Percentiles rank a stretch among this genome's conserved stretches.
These are phyloP conservation scores for Physocephala rufipes DNA, from an alignment of 2,888 invertebrate species.

Conservation along the genomic window DNA sequence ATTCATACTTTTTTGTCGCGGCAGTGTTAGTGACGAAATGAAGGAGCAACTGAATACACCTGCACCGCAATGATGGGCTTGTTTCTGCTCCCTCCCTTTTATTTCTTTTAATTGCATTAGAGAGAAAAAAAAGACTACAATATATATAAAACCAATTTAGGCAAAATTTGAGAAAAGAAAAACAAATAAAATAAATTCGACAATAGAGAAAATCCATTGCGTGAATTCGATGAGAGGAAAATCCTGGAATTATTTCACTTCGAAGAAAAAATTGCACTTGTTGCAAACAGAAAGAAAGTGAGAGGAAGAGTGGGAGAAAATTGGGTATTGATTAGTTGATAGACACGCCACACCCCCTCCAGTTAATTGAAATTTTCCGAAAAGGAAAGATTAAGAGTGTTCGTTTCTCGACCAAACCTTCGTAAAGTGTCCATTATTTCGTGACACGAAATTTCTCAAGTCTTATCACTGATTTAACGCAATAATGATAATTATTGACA, in stretches of 20 bases:
- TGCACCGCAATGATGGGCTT: conserved; percentile 19
- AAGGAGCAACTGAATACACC: conserved; percentile 13
- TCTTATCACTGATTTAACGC: conserved; percentile 47
- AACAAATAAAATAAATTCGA: conserved; percentile 7
- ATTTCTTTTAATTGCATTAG: background rate
- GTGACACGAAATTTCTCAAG: conserved; percentile 43
- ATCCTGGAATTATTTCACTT: background rate
- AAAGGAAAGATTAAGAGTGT: background rate
- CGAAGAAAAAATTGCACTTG: conserved; percentile 17
- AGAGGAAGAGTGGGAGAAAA: background rate
- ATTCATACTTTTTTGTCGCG: conserved; percentile 23
- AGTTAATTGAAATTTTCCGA: background rate
- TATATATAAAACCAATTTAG: background rate
- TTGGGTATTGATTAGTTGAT: background rate
- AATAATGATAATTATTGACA: conserved; percentile 11
- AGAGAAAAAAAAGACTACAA: background rate
- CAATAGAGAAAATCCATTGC: too few species aligned
- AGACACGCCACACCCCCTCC: conserved; percentile 14
- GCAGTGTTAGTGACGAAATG: conserved; percentile 7
- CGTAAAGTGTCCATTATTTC: background rate
- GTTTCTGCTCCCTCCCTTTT: background rate
- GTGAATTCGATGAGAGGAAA: background rate
- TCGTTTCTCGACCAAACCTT: too few species aligned
- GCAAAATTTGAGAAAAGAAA: background rate
- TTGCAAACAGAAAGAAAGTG: background rate